These are phyloP conservation scores for Bujurquina vittata DNA, from an alignment of 2,113 vertebrate genomes.

Conservation along the genomic window DNA sequence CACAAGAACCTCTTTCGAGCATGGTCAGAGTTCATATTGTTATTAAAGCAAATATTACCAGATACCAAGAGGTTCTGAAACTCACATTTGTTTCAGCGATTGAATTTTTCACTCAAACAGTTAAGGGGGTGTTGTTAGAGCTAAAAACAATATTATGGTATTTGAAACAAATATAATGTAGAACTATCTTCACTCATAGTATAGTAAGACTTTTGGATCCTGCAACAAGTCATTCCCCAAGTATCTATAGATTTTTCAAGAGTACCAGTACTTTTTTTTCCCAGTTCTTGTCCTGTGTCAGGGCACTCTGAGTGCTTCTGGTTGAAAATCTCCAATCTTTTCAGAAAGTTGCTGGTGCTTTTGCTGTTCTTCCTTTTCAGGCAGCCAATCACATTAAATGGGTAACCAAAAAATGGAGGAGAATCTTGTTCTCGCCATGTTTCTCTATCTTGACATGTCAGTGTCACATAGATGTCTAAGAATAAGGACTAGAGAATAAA, in stretches of 20 bases:
- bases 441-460: neutral
- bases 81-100: neutral
- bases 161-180: neutral
- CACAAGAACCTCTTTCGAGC: neutral
- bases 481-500: neutral
- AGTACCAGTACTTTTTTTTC: neutral
- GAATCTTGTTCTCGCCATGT: neutral
- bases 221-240: neutral
- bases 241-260: neutral
- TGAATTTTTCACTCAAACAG: neutral
- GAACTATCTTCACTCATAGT: neutral
- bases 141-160: neutral
- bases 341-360: neutral
- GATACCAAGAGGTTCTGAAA: neutral
- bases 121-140: neutral
- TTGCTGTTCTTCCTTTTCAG: neutral
- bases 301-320: no score
- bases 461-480: neutral
- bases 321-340: no score
- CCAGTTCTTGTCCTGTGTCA: no score
- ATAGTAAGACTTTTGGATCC: neutral
- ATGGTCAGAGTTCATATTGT: neutral
- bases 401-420: neutral
- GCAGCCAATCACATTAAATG: neutral
- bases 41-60: no score